Percentiles rank a stretch among this genome's conserved stretches.
Evolutionary conservation across 2,888 invertebrate genomes (phyloP).

Genomic region (Entomobrya proxima): DNA sequence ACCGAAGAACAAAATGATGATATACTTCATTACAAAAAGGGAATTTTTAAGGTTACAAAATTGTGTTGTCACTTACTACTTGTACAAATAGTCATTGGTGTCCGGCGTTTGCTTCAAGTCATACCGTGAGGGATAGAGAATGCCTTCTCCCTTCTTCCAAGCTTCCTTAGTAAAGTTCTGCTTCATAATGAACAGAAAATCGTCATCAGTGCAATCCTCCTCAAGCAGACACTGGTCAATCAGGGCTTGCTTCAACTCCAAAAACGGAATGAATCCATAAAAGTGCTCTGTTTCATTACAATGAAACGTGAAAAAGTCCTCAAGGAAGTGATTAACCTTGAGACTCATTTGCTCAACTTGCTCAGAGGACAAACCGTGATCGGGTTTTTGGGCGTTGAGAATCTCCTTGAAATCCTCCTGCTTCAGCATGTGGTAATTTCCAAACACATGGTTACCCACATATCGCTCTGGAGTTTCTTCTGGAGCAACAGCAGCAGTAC

Average conservation of each 20-base stretch:
- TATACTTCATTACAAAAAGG: no score
- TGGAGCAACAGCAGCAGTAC: no score
- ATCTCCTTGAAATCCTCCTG: background rate
- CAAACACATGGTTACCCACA: conserved; percentile 46
- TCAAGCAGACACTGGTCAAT: conserved; percentile 17
- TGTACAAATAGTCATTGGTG: conserved; percentile 18
- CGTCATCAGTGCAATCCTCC: background rate
- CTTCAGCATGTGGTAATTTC: conserved; percentile 48
- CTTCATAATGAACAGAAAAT: conserved; percentile 15
- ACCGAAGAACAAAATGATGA: no score
- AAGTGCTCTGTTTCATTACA: background rate
- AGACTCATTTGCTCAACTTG: background rate
- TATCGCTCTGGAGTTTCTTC: conserved; percentile 17
- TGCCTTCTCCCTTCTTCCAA: conserved; percentile 34
- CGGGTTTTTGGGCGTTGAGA: background rate
- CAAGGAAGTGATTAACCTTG: conserved; percentile 23
- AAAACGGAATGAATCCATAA: conserved; percentile 47
- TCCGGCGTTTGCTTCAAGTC: background rate
- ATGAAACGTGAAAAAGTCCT: conserved; percentile 23
- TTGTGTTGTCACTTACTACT: no score
- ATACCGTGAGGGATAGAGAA: conserved; percentile 26
- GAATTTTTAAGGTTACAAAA: no score
- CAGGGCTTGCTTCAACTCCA: background rate
- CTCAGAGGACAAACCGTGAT: background rate
- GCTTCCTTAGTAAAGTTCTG: background rate